phyloP scores from a whole-genome alignment of 2,888 invertebrate species.

The Scaptomyza polygonia region DNA sequence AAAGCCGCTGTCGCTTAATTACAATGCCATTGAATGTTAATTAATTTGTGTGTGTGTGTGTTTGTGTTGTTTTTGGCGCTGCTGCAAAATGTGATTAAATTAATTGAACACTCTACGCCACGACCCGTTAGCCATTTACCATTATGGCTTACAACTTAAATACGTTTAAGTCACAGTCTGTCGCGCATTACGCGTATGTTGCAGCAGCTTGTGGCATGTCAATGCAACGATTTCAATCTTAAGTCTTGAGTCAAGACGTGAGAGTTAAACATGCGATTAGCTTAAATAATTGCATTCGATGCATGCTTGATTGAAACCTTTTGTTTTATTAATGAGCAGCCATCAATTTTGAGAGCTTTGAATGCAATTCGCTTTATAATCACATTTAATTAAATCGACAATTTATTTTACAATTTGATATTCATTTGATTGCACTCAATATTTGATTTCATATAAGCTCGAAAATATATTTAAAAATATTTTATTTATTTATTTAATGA shows the following conservation, averaged over 20 bases:
- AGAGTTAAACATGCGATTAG: constrained; percentile 8
- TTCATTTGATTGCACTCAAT: no score
- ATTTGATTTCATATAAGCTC: no score
- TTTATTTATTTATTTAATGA: no score
- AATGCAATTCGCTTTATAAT: no score
- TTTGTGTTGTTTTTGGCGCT: constrained; percentile 39
- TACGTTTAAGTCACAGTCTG: constrained; percentile 3
- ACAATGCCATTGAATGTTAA: constrained; percentile 69
- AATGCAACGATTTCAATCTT: constrained; percentile 32
- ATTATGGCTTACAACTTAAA: constrained; percentile 9
- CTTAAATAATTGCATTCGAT: constrained; percentile 14
- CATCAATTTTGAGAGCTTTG: background rate
- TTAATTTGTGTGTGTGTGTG: constrained; percentile 51
- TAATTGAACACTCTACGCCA: constrained; percentile 57
- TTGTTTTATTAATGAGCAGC: background rate
- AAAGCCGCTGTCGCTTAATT: constrained; percentile 62
- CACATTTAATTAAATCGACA: no score
- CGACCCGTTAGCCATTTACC: background rate
- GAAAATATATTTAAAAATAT: no score
- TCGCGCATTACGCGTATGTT: constrained; percentile 3
- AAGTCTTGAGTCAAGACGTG: constrained; percentile 20
- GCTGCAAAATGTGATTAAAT: constrained; percentile 60
- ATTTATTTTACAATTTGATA: no score
- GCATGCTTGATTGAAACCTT: constrained; percentile 3
- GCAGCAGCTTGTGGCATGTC: constrained; percentile 20